Conservation (phyloP, 23 tunicate genomes). For the Pegea sp. region DNA sequence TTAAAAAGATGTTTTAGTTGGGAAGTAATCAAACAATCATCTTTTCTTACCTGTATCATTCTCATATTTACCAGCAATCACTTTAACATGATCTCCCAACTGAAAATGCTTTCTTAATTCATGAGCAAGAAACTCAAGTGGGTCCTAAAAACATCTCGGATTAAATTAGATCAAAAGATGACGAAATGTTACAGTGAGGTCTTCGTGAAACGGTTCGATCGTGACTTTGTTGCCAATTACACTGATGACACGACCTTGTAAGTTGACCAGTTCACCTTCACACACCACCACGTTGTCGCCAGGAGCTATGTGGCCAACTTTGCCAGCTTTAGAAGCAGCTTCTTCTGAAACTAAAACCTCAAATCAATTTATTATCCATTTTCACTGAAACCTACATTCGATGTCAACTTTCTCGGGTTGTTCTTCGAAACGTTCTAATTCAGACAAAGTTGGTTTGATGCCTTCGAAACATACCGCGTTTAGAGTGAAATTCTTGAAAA, state of each 20-base stretch:
- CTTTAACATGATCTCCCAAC: conserved; percentile 97
- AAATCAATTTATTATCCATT: neutral
- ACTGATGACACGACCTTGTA: conserved; percentile 80
- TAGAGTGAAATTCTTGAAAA: conserved; percentile 75
- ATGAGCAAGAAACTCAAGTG: conserved; percentile 72
- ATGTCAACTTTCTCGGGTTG: conserved; percentile 85
- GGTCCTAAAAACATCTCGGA: conserved; percentile 22
- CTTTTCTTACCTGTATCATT: conserved; percentile 61
- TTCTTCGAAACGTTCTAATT: conserved; percentile 88
- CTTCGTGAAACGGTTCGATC: conserved; percentile 94
- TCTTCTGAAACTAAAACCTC: conserved; percentile 54
- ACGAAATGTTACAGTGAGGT: neutral
- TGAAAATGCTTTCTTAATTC: conserved; percentile 72
- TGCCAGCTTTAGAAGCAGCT: conserved; percentile 19
- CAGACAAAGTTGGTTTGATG: conserved; percentile 86
- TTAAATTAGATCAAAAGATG: neutral
- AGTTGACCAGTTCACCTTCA: conserved; percentile 77
- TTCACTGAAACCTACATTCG: conserved; percentile 27
- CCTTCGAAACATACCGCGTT: conserved; percentile 85
- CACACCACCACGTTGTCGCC: conserved; percentile 82
- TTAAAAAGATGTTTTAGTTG: neutral
- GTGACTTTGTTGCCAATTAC: conserved; percentile 70
- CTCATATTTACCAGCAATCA: conserved; percentile 84
- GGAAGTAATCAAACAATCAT: neutral
- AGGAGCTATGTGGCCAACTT: conserved; percentile 50